These are phyloP conservation scores for Triplophysa rosa DNA, from an alignment of 2,113 vertebrate genomes.

Conservation along the genomic window DNA sequence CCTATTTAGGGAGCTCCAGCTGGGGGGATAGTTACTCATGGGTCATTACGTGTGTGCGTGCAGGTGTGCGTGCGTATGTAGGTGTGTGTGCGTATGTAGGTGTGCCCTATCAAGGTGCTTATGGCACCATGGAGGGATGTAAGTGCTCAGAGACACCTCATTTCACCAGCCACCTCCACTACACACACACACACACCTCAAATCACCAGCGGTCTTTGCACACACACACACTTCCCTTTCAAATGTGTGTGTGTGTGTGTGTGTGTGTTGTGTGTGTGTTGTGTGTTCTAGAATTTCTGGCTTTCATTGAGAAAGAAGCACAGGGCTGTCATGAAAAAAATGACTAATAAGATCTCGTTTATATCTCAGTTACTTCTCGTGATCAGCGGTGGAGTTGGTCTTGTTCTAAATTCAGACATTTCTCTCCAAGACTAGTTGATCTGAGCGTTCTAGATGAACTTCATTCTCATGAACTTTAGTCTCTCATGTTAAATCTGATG, in stretches of 20 bases:
- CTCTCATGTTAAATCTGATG: no score
- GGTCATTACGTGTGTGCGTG: conserved; percentile 25
- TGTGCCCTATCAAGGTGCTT: conserved; percentile 47
- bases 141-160: conserved; percentile 47
- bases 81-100: conserved; percentile 47
- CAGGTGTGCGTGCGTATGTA: not conserved
- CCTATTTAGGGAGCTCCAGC: conserved; percentile 36
- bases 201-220: not conserved
- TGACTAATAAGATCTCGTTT: no score
- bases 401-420: no score
- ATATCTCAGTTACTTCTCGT: no score
- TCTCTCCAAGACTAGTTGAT: no score
- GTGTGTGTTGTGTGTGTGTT: not conserved
- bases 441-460: no score
- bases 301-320: not conserved
- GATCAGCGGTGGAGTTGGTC: no score
- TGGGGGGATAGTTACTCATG: conserved; percentile 24
- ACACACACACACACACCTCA: conserved; percentile 4
- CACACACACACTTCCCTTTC: conserved; percentile 6
- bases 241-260: not conserved
- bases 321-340: no score
- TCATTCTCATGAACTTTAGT: no score
- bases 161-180: conserved; percentile 31
- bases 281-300: no score
- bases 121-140: conserved; percentile 42